phyloP scores from a whole-genome alignment of 1,140 invertebrate genomes.

The Meteorus sp. region DNA sequence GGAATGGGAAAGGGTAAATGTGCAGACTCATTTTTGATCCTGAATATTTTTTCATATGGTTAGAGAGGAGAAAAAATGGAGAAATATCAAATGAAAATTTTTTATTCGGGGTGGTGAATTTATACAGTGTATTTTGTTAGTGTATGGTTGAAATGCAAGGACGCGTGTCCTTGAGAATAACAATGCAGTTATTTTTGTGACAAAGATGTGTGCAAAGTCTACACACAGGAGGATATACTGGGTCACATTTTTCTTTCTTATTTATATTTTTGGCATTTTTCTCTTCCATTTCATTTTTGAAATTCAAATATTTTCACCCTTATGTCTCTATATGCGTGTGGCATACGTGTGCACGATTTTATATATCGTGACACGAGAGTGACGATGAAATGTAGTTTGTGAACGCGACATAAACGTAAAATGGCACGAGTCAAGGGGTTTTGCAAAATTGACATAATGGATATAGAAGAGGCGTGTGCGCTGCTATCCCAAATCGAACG shows the following conservation, averaged over 20 bases:
- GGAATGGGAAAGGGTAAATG: not conserved
- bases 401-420: not conserved
- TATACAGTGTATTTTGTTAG: too few species aligned
- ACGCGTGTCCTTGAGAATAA: constrained; percentile 11
- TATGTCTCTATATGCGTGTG: too few species aligned
- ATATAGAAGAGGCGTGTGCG: constrained; percentile 17
- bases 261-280: too few species aligned
- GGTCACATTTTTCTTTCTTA: too few species aligned
- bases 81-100: too few species aligned
- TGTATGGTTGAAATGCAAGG: too few species aligned
- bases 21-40: not conserved
- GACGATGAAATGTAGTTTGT: not conserved
- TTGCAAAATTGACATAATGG: constrained; percentile 25
- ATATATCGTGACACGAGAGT: too few species aligned
- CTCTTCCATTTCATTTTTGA: too few species aligned
- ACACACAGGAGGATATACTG: not conserved
- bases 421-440: constrained; percentile 8
- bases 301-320: too few species aligned
- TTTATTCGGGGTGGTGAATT: too few species aligned
- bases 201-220: not conserved
- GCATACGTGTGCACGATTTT: too few species aligned
- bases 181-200: too few species aligned
- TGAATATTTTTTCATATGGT: constrained; percentile 19
- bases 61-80: not conserved
- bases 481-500: not conserved